Base-by-base conservation (phyloP, 2,888 invertebrate genomes). In the Microplitis deprimator region DNA sequence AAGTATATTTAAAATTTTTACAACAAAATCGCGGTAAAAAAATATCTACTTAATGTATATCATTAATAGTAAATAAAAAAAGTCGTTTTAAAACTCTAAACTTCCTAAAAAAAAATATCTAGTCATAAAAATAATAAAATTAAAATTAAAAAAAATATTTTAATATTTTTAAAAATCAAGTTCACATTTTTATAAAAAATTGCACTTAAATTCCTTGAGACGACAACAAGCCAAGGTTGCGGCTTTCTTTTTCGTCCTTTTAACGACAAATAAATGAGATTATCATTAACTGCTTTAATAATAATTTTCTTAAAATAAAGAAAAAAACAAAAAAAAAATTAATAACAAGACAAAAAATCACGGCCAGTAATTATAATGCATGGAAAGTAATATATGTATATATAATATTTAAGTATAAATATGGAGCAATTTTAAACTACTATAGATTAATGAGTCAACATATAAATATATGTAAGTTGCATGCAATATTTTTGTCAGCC, bases 361-460 rank as follows among this genome's bases (percentile, higher is more conserved):
- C 50, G 50, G 50, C 50, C 13, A 50, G 29, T 50, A 3, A 50
- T 20, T 20, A 20, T 50, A 10, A 50, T 6, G 50, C 50, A 50
- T 50, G 50, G 0, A 50, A 10, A 50, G 8, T 50, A 50, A 8
- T 10, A 8, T 8, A 8, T 50, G 3, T 13, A 50, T 50, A 50
- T 5, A 8, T 6, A 13, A 50, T 50, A 50, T 50, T 8, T 8
- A 50, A 50, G 4, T 50, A 50, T 10, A 59, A 41, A 67, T 20
- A 10, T 39, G 40, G 61, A 29, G 41, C 10, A 75, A 70, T 59
- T 29, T 39, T 60, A n/a, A 65, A 75, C 62, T 38, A 38, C 65
- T 68, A 61, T 41, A 59, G 29, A 59, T 40, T 70, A 50, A 75
- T 50, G 20, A 50, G 70, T 75, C 75, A 69, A 62, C 20, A 40